phyloP scores from a whole-genome alignment of 1,140 invertebrate species.

The Drosophila arawakana region DNA sequence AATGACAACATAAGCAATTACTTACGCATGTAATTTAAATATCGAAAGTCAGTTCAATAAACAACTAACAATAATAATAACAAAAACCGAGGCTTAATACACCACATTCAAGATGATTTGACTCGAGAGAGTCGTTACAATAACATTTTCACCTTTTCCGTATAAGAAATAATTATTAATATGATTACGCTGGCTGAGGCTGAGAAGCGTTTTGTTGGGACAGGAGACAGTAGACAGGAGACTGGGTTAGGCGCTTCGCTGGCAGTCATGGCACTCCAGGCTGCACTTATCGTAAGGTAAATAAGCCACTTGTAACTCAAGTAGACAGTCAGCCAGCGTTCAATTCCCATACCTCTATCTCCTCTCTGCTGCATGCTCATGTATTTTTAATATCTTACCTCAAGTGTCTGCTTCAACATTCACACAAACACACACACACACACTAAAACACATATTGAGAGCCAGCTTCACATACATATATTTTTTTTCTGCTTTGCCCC shows the following conservation, averaged over 20 bases:
- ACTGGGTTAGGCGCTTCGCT: slow-evolving; percentile 21
- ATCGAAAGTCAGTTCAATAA: slow-evolving; percentile 27
- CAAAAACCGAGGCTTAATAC: slow-evolving; percentile 20
- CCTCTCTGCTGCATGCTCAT: slow-evolving; percentile 51
- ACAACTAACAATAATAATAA: slow-evolving; percentile 19
- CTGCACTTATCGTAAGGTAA: slow-evolving; percentile 81
- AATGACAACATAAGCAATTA: slow-evolving; percentile 49
- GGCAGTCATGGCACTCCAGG: slow-evolving; percentile 74
- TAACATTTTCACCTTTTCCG: slow-evolving; percentile 43
- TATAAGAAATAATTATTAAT: slow-evolving; percentile 73
- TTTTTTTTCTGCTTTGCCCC: slow-evolving; percentile 44
- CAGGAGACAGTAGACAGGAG: neutral
- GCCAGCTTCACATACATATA: slow-evolving; percentile 16
- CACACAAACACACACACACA: slow-evolving; percentile 17
- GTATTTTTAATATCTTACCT: slow-evolving; percentile 80
- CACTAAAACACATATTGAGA: slow-evolving; percentile 8
- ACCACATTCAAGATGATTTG: slow-evolving; percentile 60
- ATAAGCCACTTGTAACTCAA: slow-evolving; percentile 81
- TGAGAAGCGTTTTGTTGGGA: neutral
- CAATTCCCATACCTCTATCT: slow-evolving; percentile 9
- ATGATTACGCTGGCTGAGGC: slow-evolving; percentile 53
- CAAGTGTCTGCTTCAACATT: slow-evolving; percentile 68
- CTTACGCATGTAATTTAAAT: slow-evolving; percentile 44
- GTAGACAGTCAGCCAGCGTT: slow-evolving; percentile 49
- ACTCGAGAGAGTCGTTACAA: slow-evolving; percentile 60